Evolutionary conservation across 1,140 invertebrate species (phyloP).

Genomic region (Lasioglossum albipes): DNA sequence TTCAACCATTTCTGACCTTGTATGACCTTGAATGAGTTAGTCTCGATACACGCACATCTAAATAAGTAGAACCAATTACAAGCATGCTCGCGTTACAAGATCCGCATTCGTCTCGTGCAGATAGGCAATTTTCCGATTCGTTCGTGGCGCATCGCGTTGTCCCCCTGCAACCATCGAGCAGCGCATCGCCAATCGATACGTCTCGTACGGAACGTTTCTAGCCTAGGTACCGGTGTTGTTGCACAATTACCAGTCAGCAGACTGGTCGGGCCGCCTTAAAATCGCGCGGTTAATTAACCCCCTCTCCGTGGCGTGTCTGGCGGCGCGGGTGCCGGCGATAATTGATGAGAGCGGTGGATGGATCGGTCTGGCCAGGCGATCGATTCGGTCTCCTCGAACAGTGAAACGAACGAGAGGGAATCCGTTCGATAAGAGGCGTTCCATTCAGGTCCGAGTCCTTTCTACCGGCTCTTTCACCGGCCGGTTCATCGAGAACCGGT

Average conservation of each 20-base stretch:
- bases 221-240: slow-evolving; percentile 1
- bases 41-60: too few relatives aligned
- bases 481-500: background rate
- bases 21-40: too few relatives aligned
- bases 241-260: slow-evolving; percentile 17
- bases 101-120: too few relatives aligned
- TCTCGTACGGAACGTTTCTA: slow-evolving; percentile 16
- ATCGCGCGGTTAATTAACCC: slow-evolving; percentile 57
- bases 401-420: background rate
- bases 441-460: background rate
- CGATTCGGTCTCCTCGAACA: background rate
- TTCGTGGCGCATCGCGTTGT: background rate
- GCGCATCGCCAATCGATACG: slow-evolving; percentile 2
- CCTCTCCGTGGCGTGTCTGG: background rate
- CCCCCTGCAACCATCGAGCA: background rate
- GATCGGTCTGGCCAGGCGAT: background rate
- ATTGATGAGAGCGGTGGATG: slow-evolving; percentile 38
- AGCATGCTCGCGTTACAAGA: too few relatives aligned
- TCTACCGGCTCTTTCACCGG: slow-evolving; percentile 16
- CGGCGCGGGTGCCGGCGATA: slow-evolving; percentile 14
- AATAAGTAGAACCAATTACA: too few relatives aligned
- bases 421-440: background rate
- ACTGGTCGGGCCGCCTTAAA: slow-evolving; percentile 31
- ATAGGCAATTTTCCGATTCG: too few relatives aligned
- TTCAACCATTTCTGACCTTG: too few relatives aligned